Conservation (phyloP, 2,113 vertebrate species). For the Neomonachus schauinslandi region DNA sequence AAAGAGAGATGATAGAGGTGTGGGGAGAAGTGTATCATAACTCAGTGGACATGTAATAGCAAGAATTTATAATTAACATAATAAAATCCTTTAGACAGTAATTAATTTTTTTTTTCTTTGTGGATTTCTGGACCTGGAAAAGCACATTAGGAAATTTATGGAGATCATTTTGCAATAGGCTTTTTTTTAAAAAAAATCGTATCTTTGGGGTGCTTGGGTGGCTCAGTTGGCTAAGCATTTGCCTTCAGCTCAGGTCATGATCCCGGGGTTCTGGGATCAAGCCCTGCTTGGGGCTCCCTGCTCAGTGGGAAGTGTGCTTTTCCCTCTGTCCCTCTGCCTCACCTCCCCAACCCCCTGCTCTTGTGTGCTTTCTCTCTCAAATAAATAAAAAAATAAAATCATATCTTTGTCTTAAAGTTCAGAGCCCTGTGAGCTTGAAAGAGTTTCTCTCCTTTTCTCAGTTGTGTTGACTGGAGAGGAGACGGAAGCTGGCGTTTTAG, state of each 20-base stretch:
- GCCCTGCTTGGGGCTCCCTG: accelerated
- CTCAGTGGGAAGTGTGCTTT: too few relatives aligned
- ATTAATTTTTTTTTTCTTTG: background rate
- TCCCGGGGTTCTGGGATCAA: too few relatives aligned
- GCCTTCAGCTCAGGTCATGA: too few relatives aligned
- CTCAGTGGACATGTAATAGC: background rate
- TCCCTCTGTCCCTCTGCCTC: too few relatives aligned
- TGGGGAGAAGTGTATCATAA: background rate
- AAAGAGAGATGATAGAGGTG: background rate
- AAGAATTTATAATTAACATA: background rate
- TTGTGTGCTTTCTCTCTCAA: too few relatives aligned
- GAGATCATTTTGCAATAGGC: background rate
- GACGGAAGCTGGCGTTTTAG: background rate
- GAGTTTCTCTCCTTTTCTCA: background rate
- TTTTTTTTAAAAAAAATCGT: background rate
- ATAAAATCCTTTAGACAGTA: background rate
- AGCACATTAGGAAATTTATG: background rate
- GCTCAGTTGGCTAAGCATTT: background rate
- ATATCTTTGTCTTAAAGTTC: background rate
- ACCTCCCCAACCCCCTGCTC: too few relatives aligned
- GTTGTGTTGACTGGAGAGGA: background rate
- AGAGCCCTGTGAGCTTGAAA: background rate
- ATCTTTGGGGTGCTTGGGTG: background rate
- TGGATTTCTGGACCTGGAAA: background rate
- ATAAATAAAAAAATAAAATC: background rate